Conservation (phyloP, 2,113 vertebrate genomes). For the Pygoscelis antarcticus region DNA sequence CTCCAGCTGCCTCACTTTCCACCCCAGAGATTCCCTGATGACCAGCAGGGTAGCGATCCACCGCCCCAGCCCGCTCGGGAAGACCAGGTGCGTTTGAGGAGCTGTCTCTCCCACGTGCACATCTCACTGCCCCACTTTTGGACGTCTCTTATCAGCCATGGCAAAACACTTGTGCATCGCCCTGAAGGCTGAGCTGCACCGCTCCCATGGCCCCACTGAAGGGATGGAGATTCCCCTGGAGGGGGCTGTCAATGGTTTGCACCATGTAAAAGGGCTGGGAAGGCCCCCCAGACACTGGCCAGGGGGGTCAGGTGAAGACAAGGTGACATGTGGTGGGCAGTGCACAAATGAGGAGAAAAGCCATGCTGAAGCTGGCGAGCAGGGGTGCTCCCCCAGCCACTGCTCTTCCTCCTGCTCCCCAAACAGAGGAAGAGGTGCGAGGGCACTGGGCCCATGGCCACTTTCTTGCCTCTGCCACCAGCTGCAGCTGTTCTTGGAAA, state of each 20-base stretch:
- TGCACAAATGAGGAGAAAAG: not conserved
- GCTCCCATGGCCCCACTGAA: not conserved
- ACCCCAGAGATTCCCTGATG: not conserved
- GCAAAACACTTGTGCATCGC: not conserved
- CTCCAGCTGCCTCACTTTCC: not conserved
- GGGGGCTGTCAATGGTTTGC: not conserved
- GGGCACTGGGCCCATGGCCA: no score
- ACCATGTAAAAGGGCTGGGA: not conserved
- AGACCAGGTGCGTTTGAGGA: not conserved
- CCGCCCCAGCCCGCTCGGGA: rapidly evolving
- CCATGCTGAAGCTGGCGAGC: not conserved
- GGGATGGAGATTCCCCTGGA: not conserved
- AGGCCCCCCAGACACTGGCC: not conserved
- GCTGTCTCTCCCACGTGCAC: not conserved
- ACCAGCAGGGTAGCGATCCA: not conserved
- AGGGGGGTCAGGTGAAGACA: rapidly evolving
- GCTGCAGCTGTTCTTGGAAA: not conserved
- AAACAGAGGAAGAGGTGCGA: rapidly evolving
- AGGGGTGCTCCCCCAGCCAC: not conserved
- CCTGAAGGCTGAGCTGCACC: not conserved
- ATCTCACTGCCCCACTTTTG: not conserved
- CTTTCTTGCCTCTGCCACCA: not conserved
- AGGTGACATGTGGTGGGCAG: not conserved
- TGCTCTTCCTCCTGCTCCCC: not conserved
- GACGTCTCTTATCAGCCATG: not conserved